These are phyloP conservation scores for Stomatorhinus ivindoensis DNA, from an alignment of 2,113 vertebrate genomes.

Conservation along the genomic window DNA sequence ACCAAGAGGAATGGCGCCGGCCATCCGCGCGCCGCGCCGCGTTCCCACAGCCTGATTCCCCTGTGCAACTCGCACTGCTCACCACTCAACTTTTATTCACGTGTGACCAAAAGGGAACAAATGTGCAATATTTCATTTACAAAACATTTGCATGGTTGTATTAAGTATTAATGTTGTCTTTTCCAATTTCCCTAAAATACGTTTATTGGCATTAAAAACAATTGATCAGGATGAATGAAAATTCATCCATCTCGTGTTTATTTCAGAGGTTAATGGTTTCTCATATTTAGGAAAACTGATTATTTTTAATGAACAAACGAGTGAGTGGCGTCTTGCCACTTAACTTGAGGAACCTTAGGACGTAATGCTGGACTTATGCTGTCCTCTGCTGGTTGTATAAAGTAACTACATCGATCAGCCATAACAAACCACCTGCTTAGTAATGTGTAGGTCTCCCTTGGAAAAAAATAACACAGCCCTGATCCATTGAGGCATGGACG, in stretches of 20 bases:
- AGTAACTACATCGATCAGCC: not conserved
- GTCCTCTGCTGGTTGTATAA: not conserved
- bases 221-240: not conserved
- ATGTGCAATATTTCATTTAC: not conserved
- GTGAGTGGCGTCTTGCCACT: not conserved
- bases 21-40: not conserved
- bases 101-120: not conserved
- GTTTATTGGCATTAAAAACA: not conserved
- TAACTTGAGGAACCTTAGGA: not conserved
- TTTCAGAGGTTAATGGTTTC: not conserved
- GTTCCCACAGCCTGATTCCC: conserved; percentile 45
- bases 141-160: not conserved
- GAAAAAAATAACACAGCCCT: not conserved
- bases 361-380: not conserved
- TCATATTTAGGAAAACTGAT: not conserved
- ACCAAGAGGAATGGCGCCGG: conserved; percentile 44
- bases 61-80: conserved; percentile 8
- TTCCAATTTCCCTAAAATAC: not conserved
- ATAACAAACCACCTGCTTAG: not conserved
- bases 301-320: not conserved
- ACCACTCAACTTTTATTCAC: not conserved
- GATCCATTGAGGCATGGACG: not conserved
- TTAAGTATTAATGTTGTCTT: not conserved
- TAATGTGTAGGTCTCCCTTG: not conserved
- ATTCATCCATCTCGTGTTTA: not conserved